Base-by-base conservation (phyloP, 2,113 vertebrate genomes). In the Sporophila hypoxantha region DNA sequence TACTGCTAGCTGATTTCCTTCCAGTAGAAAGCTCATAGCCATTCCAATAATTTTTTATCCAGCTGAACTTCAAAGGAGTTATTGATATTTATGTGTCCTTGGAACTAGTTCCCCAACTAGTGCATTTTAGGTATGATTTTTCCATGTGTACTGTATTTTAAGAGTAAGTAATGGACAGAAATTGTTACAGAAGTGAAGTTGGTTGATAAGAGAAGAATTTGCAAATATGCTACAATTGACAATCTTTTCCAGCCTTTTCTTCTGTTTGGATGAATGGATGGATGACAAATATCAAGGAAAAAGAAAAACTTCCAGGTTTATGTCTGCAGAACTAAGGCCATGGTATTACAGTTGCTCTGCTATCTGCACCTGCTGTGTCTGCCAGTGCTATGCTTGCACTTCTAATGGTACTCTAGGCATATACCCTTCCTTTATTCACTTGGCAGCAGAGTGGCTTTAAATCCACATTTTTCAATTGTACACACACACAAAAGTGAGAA, bases 1-100 rank as follows among this genome's bases (percentile, higher is more conserved):
- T 49, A 52, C 61, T 70, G 64, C 78, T 91, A 65, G 47, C 66
- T 79, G 60, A 49, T 71, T 94, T 84, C 42, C 42, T 90, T 85
- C 74, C 83, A 91, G 55, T 30, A 92, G 77, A 89, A 88, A 88
- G 50, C 64, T 76, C 17, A 4, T 53, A 61, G 42, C 36, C 29
- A 25, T 57, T 91, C 71, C 76, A 92, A 27, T 70, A 57, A 68
- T 61, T 73, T 92, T 76, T 83, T 84, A 61, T 60, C 88, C 87
- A 86, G 36, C 61, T 88, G 82, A 88, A 76, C 70, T 91, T 89
- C 83, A 88, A 93, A 93, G 59, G 32, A 75, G 9, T 75, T 90
- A 55, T 36, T 78, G 55, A 68, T 82, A 92, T 84, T 81, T 86
- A 81, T 8, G 8, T 47, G 74, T 89, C 69, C 66, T 71, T 91